Evolutionary conservation across 2,797 vertebrate species (phyloP), one percentile per base, ranked within the genome.

Genomic region (Fistularia commersonii): DNA sequence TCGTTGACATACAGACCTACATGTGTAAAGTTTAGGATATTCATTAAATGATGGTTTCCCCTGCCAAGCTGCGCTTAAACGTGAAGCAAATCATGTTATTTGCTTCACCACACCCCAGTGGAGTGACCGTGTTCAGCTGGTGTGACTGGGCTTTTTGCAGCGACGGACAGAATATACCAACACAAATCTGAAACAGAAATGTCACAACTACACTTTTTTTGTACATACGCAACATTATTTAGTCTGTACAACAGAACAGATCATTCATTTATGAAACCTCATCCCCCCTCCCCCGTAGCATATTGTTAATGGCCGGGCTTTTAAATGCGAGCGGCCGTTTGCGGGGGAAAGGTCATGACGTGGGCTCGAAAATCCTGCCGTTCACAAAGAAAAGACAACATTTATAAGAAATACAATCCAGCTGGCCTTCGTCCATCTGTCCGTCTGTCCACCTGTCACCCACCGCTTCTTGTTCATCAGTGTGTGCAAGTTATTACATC

Each of bases 201-300:
- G 23, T 23, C 23, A 23, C 23, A 23, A 23, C 23, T 23, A 23
- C 23, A 23, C 23, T 23, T 23, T 23, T 23, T 23, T 23, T 23
- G 23, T 23, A 23, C 23, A 23, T 23, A 23, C 23, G 23, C 23
- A 41, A 13, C n/a, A 13, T 7, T 10, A 41, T 41, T 83, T 74
- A 81, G 78, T 85, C 74, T 84, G 80, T 85, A 87, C 83, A 84
- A 87, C 80, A 89, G 85, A 88, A 84, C 82, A 87, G 78, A 88
- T 89, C 82, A 84, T 87, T 90, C 80, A 86, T 87, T 86, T 82
- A 66, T 72, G 65, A 61, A 46, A 41, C 33, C 51, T 45, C 45
- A 11, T 63, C 54, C 8, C 59, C 45, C n/a, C 35, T 40, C 23
- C 51, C 51, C 50, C 35, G 43, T 10, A 15, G 23, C 69, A 57